These are phyloP conservation scores for Ctenoplectra terminalis DNA, from an alignment of 1,140 invertebrate genomes.

Conservation along the genomic window DNA sequence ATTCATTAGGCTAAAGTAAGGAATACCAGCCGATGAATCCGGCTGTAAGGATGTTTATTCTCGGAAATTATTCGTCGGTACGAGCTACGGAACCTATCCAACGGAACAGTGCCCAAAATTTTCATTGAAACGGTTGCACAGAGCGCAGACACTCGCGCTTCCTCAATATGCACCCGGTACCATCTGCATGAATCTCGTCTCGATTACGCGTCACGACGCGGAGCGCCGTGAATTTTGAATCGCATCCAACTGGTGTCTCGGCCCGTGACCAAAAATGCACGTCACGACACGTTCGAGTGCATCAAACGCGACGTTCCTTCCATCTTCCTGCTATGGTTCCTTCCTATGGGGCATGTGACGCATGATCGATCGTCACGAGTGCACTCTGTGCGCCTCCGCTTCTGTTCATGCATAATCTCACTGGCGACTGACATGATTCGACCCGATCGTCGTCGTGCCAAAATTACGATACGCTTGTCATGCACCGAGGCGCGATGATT, in stretches of 20 bases:
- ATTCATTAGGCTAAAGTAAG: too few relatives aligned
- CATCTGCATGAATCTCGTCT: neutral
- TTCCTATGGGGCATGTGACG: neutral
- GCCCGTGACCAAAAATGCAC: conserved; percentile 14
- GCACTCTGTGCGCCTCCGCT: neutral
- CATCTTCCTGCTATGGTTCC: neutral
- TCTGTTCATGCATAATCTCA: neutral
- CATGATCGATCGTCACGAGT: conserved; percentile 32
- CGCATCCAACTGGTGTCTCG: conserved; percentile 11
- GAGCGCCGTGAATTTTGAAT: conserved; percentile 8
- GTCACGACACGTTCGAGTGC: neutral
- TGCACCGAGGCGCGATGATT: neutral
- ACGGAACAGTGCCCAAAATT: too few relatives aligned
- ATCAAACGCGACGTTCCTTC: neutral
- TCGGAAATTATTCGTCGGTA: too few relatives aligned
- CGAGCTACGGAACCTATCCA: too few relatives aligned
- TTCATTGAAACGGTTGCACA: too few relatives aligned
- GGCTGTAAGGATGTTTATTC: too few relatives aligned
- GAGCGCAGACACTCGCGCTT: too few relatives aligned
- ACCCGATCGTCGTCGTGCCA: neutral
- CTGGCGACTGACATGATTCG: neutral
- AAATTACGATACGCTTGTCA: neutral
- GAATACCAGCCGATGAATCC: too few relatives aligned
- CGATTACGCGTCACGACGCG: neutral
- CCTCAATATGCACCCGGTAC: too few relatives aligned